Evolutionary conservation across 2,888 invertebrate genomes (phyloP), one percentile per base, ranked within the genome.

Genomic region (Galerucella calmariensis): DNA sequence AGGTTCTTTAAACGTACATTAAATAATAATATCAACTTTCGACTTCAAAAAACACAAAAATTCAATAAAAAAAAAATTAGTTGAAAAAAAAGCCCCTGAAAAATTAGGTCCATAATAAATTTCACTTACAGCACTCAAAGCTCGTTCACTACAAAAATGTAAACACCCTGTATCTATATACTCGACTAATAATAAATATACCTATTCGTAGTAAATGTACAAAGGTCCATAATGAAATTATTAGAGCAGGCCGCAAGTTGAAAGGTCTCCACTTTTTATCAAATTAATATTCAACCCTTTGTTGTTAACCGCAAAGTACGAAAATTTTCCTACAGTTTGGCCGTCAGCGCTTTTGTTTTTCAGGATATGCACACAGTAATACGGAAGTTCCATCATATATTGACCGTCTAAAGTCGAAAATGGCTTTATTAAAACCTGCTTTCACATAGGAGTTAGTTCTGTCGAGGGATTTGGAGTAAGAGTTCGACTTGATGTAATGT

Each of bases 401-500:
- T 74, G 44, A 35, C 61, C 62, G 62, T 69, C 56, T 56, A 53
- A 41, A 69, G 72, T 66, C 72, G 58, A 69, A 69, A 67, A 71
- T 65, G 56, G 73, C 63, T 77, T 72, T 76, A 74, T 76, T 78
- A 73, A 78, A 76, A 76, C 73, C 74, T 75, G 78, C 79, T 81
- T 79, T 79, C 80, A 82, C 80, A 82, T 83, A 81, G 82, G 83
- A 83, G 80, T 76, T 79, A 74, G 81, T 82, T 83, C 27, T 27
- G 56, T 63, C 27, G 56, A 20, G 51, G 66, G 67, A 67, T 73
- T 75, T 58, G 84, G 83, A 79, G 12, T 48, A 81, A 80, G 81
- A 82, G 81, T 84, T 83, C 82, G 81, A 84, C 85, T 84, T 85
- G 84, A 20, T 20, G 85, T 59, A 86, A 86, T 86, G 86, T 81